These are phyloP conservation scores for Temnopleurus reevesii DNA, from an alignment of 53 echinoderm and acorn worm species.

Conservation along the genomic window DNA sequence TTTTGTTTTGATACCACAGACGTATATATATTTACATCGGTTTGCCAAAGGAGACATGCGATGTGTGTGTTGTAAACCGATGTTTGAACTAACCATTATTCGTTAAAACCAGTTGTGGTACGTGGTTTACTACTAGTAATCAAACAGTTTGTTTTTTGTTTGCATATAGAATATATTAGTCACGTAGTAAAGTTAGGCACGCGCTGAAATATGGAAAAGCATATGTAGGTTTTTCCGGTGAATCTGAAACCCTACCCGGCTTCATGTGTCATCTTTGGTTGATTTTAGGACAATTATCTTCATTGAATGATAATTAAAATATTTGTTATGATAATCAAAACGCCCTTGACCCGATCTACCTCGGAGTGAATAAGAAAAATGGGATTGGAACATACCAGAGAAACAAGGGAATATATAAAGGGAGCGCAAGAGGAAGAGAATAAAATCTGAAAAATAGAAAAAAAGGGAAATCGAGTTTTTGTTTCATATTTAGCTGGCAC, in stretches of 20 bases:
- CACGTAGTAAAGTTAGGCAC: too few species aligned
- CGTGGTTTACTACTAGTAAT: too few species aligned
- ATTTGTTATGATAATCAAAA: neutral
- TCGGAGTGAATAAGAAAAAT: neutral
- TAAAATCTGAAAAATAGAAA: neutral
- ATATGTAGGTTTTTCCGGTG: too few species aligned
- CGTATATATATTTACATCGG: neutral
- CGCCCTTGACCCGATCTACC: slow-evolving; percentile 11
- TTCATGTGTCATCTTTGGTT: neutral
- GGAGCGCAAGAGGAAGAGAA: neutral
- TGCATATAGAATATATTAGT: neutral
- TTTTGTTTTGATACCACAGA: neutral
- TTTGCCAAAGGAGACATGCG: neutral
- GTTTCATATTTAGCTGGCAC: slow-evolving; percentile 38
- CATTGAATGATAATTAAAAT: neutral
- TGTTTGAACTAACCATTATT: neutral
- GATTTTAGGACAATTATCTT: neutral
- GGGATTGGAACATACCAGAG: neutral
- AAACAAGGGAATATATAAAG: neutral
- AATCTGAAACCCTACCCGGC: too few species aligned
- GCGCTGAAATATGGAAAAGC: too few species aligned
- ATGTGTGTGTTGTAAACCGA: neutral
- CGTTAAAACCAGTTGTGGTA: neutral
- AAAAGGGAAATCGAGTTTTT: neutral
- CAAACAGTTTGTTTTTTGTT: neutral